phyloP scores from a whole-genome alignment of 1,140 invertebrate genomes.

The Chionoecetes opilio region DNA sequence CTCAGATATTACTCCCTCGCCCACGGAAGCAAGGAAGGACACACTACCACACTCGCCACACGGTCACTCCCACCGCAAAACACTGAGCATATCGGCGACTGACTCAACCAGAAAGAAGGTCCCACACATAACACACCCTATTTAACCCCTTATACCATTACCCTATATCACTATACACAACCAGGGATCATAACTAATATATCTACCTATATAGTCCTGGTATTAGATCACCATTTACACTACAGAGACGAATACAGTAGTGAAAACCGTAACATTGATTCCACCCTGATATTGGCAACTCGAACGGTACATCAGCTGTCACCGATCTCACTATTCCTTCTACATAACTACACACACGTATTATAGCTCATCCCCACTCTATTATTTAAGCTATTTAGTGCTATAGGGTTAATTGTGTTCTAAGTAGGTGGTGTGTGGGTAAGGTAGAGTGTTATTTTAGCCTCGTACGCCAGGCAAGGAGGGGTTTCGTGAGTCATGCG shows the following conservation, averaged over 20 bases:
- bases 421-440: too few relatives aligned
- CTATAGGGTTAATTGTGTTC: too few relatives aligned
- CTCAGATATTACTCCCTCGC: neutral
- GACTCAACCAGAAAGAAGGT: neutral
- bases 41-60: too few relatives aligned
- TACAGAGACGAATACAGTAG: neutral
- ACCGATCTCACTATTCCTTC: neutral
- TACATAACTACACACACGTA: neutral
- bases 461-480: neutral
- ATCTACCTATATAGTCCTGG: neutral
- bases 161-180: neutral
- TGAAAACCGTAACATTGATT: conserved; percentile 17
- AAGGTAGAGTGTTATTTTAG: neutral
- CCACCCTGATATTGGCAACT: neutral
- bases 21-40: neutral
- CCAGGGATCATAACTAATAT: neutral
- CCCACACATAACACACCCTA: neutral
- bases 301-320: neutral
- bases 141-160: neutral
- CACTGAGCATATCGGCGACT: neutral
- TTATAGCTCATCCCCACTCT: neutral
- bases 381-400: neutral
- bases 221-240: neutral
- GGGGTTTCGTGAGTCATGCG: neutral
- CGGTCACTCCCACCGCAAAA: neutral